Percentiles rank a stretch among this genome's conserved stretches.
These are phyloP conservation scores for Sinopyrophorus schimmeli DNA, from an alignment of 2,888 invertebrate genomes.

Conservation along the genomic window DNA sequence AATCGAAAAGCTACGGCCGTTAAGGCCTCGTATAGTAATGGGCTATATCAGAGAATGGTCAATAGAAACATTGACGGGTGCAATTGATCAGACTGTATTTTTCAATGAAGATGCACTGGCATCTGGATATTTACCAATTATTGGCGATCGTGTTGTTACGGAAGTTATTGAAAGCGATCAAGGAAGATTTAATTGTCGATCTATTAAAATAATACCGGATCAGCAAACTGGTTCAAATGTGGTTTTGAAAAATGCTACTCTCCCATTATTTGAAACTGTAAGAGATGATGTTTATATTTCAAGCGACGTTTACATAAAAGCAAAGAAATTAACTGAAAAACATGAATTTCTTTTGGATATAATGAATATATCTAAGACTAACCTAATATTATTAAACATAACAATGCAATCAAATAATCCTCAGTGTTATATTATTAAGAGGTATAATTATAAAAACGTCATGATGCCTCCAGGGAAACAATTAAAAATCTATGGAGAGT, in stretches of 20 bases:
- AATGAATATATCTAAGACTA: conserved; percentile 53
- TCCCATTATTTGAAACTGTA: conserved; percentile 19
- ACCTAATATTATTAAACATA: conserved; percentile 57
- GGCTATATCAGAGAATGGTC: conserved; percentile 58
- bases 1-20: conserved; percentile 63
- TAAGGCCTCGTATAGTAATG: conserved; percentile 61
- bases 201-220: conserved; percentile 56
- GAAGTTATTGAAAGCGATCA: conserved; percentile 77
- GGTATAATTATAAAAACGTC: conserved; percentile 41
- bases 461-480: conserved; percentile 55
- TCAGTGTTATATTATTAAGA: conserved; percentile 36
- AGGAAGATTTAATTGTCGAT: conserved; percentile 63
- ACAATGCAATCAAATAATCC: conserved; percentile 58
- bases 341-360: conserved; percentile 57
- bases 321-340: conserved; percentile 53
- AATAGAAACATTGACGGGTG: conserved; percentile 54
- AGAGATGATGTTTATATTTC: conserved; percentile 59
- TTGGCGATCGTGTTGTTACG: conserved; percentile 66
- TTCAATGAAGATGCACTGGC: conserved; percentile 63
- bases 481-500: conserved; percentile 57
- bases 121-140: conserved; percentile 58
- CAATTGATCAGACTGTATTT: conserved; percentile 63
- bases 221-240: conserved; percentile 18
- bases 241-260: conserved; percentile 15
- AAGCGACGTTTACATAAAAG: conserved; percentile 53